Conservation (phyloP, 2,888 invertebrate genomes). For the Pinctada fucata region DNA sequence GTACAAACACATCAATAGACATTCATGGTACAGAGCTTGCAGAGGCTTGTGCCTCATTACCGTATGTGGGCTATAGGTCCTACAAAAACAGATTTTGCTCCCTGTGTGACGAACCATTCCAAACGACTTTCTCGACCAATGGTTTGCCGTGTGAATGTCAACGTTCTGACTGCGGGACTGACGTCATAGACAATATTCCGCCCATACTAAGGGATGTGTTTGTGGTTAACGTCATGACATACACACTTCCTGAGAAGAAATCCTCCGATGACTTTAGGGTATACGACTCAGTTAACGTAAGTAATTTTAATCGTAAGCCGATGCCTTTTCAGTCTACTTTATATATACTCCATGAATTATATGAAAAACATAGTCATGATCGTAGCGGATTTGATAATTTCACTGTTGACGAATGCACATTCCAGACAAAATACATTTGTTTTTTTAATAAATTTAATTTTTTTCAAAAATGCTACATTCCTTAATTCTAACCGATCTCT, state of each 20-base stretch:
- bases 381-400: no score
- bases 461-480: no score
- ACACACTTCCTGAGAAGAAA: not conserved
- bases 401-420: no score
- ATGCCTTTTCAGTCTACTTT: no score
- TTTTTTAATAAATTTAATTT: no score
- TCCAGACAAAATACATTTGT: no score
- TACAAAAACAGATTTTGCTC: not conserved
- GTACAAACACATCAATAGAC: not conserved
- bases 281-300: not conserved
- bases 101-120: not conserved
- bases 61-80: not conserved
- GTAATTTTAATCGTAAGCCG: not conserved
- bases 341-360: no score
- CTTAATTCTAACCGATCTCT: no score
- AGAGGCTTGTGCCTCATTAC: not conserved
- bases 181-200: not conserved
- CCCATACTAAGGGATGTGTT: not conserved
- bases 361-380: no score
- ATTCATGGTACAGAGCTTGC: not conserved
- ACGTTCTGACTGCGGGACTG: not conserved
- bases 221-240: not conserved
- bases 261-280: not conserved
- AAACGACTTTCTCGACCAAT: not conserved
- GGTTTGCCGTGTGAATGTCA: not conserved